phyloP scores from a whole-genome alignment of 2,888 invertebrate species.

The Oligia fasciuncula region DNA sequence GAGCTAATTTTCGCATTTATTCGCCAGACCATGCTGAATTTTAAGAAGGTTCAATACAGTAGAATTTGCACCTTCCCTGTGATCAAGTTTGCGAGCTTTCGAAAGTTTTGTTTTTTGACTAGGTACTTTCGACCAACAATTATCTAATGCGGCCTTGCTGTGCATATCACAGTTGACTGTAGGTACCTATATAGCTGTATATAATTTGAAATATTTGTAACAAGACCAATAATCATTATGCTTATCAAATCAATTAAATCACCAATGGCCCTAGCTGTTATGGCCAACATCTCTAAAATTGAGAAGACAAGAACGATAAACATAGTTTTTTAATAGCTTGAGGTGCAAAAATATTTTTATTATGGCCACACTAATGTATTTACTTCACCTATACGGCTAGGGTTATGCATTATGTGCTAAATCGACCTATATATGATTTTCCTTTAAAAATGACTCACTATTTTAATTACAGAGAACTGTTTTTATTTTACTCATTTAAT shows the following conservation, averaged over 20 bases:
- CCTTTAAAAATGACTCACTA: constrained; percentile 60
- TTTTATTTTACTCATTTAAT: constrained; percentile 50
- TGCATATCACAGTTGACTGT: neutral
- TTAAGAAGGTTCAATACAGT: neutral
- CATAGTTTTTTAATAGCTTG: constrained; percentile 34
- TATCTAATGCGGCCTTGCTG: neutral
- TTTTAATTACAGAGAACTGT: constrained; percentile 61
- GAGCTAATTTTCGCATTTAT: neutral
- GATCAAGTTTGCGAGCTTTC: neutral
- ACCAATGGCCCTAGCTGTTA: constrained; percentile 29
- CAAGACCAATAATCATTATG: constrained; percentile 22
- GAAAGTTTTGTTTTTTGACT: neutral
- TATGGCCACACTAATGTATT: constrained; percentile 44
- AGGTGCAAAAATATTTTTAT: constrained; percentile 56
- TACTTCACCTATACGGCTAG: constrained; percentile 44
- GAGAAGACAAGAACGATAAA: constrained; percentile 32
- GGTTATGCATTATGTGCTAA: constrained; percentile 44
- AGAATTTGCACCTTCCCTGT: neutral
- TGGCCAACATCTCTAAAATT: constrained; percentile 13
- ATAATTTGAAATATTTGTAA: constrained; percentile 13
- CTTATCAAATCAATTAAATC: constrained; percentile 52
- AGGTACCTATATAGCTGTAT: neutral
- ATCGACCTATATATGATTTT: constrained; percentile 58
- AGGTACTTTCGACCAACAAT: neutral
- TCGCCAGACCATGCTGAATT: neutral